phyloP scores from a whole-genome alignment of 2,888 invertebrate genomes.

The Encarsia formosa region DNA sequence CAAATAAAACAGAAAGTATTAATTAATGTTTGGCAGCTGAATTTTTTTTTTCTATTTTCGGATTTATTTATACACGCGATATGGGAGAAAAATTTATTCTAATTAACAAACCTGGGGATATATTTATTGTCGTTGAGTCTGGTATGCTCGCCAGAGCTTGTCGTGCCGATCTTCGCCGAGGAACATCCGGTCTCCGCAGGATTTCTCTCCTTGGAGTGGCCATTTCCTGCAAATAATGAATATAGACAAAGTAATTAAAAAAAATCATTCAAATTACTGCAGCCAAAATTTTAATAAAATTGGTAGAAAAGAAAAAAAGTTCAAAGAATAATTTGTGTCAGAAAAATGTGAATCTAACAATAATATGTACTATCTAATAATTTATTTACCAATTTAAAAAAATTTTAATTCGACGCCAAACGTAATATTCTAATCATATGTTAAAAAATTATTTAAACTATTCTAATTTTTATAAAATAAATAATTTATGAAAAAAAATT shows the following conservation, averaged over 20 bases:
- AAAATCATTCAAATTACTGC: neutral
- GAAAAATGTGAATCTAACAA: neutral
- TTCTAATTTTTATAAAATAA: too few species aligned
- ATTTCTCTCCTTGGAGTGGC: constrained; percentile 43
- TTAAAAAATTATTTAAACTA: too few species aligned
- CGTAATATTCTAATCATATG: too few species aligned
- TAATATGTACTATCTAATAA: neutral
- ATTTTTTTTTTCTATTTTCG: neutral
- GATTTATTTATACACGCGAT: neutral
- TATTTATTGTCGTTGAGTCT: constrained; percentile 37
- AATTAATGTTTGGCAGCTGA: neutral
- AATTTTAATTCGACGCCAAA: neutral
- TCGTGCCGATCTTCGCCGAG: constrained; percentile 41
- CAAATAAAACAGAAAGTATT: neutral
- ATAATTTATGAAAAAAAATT: too few species aligned
- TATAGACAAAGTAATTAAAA: neutral
- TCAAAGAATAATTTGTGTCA: neutral
- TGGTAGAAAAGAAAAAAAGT: neutral
- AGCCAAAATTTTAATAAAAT: neutral
- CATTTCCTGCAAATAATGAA: constrained; percentile 26
- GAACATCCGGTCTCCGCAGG: constrained; percentile 38
- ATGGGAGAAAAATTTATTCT: neutral
- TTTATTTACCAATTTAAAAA: neutral
- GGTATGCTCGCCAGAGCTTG: constrained; percentile 45
- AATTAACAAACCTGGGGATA: constrained; percentile 38